Base-by-base conservation (phyloP, 1,140 invertebrate genomes). In the Pentalonia nigronervosa region DNA sequence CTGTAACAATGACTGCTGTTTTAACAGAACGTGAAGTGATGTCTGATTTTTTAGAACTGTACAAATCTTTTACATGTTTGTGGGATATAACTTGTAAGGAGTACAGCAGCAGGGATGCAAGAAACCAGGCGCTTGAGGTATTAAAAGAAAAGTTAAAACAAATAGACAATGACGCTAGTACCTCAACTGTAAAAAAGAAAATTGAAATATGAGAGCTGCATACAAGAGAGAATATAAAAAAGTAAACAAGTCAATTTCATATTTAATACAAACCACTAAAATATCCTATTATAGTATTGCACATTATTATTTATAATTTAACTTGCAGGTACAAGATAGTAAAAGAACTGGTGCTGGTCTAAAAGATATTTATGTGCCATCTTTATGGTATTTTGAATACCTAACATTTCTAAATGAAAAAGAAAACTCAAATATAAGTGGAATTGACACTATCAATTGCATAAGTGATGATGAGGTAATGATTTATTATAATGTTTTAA, bases 141-240 rank as follows among this genome's bases (percentile, higher is more conserved):
- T 83, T 83, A 83, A 41, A 41, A 41, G 76, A 36, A 83, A 83
- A 83, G 7, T 83, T 83, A 83, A 83, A 83, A 83, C 23, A 41
- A 36, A 83, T 41, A 41, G 76, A 83, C 76, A 21, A 34, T 41
- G 76, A 83, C 34, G 76, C 76, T 41, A 83, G 76, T 83, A 83
- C 41, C 20, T 0, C 76, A 83, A 83, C 76, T 8, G 76, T 83
- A 83, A 83, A 83, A 41, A 83, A 83, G 14, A 83, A 83, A 41
- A 83, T 83, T 83, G 76, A 83, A 83, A 83, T 83, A 83, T 83
- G 76, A 83, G 76, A 83, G 76, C 76, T 83, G 76, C 76, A 41
- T 81, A 81, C 14, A 81, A 81, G 36, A 81, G 76, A 81, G 34
- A 81, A 36, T 81, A 20, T 21, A 81, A 81, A 81, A 81, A 81